Percentiles rank a stretch among this genome's conserved stretches.
Evolutionary conservation across 2,888 invertebrate genomes (phyloP).

Genomic region (Pristionchus entomophagus): DNA sequence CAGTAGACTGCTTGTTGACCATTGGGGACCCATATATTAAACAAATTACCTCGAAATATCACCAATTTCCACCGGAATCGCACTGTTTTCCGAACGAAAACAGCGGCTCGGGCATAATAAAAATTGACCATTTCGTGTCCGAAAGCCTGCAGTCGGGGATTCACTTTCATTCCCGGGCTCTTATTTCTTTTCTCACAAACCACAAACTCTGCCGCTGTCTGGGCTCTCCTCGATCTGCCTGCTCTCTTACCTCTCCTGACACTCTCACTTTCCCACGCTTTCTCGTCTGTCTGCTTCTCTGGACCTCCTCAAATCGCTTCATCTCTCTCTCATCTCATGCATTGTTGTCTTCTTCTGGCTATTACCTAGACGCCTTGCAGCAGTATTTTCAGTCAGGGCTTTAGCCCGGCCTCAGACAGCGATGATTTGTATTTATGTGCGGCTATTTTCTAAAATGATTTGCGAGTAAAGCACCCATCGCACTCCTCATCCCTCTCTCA

Average conservation of each 20-base stretch:
- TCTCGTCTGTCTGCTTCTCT: background rate
- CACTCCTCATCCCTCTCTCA: no score
- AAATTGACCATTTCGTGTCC: background rate
- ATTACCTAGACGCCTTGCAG: background rate
- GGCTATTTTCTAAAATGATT: no score
- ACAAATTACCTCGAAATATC: no score
- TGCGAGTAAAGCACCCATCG: no score
- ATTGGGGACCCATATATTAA: no score
- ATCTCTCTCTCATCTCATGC: background rate
- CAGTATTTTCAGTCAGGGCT: background rate
- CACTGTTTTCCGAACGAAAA: no score
- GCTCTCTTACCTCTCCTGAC: background rate
- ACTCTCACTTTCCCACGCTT: background rate
- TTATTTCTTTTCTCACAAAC: conserved; percentile 28
- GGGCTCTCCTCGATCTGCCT: background rate
- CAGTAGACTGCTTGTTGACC: no score
- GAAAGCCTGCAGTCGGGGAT: background rate
- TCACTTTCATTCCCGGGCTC: conserved; percentile 23
- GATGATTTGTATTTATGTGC: background rate
- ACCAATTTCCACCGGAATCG: no score
- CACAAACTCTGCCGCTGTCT: background rate
- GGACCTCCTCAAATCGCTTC: background rate
- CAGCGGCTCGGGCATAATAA: background rate
- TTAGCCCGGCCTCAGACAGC: background rate
- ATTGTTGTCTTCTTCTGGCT: background rate